Conservation (phyloP, 2,797 vertebrate species). For the Serranus cabrilla region DNA sequence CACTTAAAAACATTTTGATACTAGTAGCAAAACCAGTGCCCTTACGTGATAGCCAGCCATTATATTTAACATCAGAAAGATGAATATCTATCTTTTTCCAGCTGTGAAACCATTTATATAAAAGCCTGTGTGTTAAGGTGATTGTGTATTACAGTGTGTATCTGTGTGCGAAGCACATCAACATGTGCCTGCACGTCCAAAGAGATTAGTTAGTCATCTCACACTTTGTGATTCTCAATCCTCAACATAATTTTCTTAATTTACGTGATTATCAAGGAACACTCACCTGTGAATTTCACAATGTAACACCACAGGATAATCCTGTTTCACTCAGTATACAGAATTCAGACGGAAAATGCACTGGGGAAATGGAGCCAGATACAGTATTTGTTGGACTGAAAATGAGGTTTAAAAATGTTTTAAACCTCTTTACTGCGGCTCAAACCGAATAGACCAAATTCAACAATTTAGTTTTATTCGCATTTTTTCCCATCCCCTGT, state of each 20-base stretch:
- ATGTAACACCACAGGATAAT: constrained; percentile 34
- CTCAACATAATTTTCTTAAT: constrained; percentile 55
- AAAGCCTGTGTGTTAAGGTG: not conserved
- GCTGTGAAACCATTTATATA: constrained; percentile 14
- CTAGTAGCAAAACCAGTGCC: too few species aligned
- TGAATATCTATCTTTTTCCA: constrained; percentile 24
- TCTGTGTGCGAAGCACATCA: not conserved
- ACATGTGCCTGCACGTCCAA: constrained; percentile 5
- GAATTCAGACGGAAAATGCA: constrained; percentile 10
- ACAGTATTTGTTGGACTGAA: constrained; percentile 7
- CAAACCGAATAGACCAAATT: not conserved
- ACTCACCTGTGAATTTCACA: constrained; percentile 43
- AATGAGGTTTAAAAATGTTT: not conserved
- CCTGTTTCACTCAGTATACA: constrained; percentile 7
- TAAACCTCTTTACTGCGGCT: constrained; percentile 4
- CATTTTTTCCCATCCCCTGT: not conserved
- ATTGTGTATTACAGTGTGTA: not conserved
- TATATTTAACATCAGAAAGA: constrained; percentile 20
- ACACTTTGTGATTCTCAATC: constrained; percentile 51
- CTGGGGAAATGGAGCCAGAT: constrained; percentile 3
- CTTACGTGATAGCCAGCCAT: too few species aligned
- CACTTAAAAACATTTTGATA: too few species aligned
- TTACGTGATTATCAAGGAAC: constrained; percentile 45
- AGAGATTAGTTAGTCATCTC: constrained; percentile 45
- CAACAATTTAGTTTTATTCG: not conserved